Percentiles rank a stretch among this genome's conserved stretches.
phyloP scores from a whole-genome alignment of 2,113 vertebrate species.

The Bos indicus region DNA sequence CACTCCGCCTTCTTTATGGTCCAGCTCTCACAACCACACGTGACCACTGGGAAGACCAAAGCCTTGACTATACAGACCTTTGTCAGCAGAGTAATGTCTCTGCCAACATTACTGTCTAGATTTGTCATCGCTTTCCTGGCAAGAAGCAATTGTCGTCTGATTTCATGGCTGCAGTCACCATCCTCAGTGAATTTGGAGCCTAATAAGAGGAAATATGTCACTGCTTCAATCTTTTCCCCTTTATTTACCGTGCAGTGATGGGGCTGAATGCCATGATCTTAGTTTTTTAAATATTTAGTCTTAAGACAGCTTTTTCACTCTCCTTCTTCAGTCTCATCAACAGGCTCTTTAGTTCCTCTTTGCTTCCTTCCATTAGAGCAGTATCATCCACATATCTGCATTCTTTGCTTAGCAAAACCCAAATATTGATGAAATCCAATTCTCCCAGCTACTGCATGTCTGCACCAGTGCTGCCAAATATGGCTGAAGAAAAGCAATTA shows the following conservation, averaged over 20 bases:
- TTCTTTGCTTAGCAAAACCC: neutral
- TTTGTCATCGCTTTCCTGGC: neutral
- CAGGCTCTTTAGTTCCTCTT: neutral
- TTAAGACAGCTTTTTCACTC: neutral
- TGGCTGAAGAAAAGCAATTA: neutral
- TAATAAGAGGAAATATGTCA: neutral
- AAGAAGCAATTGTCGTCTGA: neutral
- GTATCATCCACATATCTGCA: neutral
- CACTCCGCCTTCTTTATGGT: neutral
- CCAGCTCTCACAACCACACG: neutral
- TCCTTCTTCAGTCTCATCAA: neutral
- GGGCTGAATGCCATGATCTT: neutral
- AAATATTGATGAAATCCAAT: neutral
- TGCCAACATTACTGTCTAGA: neutral
- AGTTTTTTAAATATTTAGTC: neutral
- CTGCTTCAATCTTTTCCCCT: neutral
- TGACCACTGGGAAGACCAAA: neutral
- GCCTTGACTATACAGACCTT: neutral
- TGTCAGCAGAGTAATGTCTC: neutral
- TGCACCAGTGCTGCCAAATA: neutral
- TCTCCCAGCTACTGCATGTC: neutral
- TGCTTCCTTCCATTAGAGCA: neutral
- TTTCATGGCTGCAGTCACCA: neutral
- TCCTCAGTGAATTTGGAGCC: neutral
- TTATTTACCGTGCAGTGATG: neutral